A percentile compares a stretch with the other conserved stretches of the same genome.
Conservation (phyloP, 1,140 invertebrate genomes). For the Eurosta solidaginis region DNA sequence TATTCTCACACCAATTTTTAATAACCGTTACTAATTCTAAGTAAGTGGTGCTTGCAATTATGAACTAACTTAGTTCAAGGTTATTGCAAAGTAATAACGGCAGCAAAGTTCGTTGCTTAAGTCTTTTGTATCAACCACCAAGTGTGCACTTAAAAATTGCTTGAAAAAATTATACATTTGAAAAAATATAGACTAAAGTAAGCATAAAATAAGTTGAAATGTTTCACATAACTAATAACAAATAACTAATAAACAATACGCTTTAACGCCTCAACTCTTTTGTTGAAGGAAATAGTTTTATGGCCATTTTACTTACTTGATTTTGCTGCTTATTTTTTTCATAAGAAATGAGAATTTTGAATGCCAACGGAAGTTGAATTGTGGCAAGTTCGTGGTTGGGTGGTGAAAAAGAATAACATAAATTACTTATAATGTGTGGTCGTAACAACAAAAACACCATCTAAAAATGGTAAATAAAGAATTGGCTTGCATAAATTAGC, state of each 20-base stretch:
- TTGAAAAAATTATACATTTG: not conserved
- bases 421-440: not conserved
- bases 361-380: conserved; percentile 24
- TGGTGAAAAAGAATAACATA: not conserved
- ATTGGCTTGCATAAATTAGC: not conserved
- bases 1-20: not conserved
- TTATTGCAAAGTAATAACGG: not conserved
- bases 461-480: not conserved
- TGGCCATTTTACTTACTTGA: not conserved
- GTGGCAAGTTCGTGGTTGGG: not conserved
- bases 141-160: too few species aligned
- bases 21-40: not conserved
- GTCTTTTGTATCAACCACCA: not conserved
- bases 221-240: too few species aligned
- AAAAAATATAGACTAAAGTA: not conserved
- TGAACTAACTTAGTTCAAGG: not conserved
- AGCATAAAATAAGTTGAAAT: not conserved
- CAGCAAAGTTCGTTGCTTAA: conserved; percentile 25
- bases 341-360: not conserved
- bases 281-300: not conserved
- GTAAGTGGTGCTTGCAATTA: not conserved
- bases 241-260: not conserved
- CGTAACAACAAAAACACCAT: not conserved
- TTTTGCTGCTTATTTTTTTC: not conserved
- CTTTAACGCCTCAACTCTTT: not conserved